Percentiles rank a stretch among this genome's conserved stretches.
Evolutionary conservation across 2,888 invertebrate genomes (phyloP).

Genomic region (Spilarctia lutea): DNA sequence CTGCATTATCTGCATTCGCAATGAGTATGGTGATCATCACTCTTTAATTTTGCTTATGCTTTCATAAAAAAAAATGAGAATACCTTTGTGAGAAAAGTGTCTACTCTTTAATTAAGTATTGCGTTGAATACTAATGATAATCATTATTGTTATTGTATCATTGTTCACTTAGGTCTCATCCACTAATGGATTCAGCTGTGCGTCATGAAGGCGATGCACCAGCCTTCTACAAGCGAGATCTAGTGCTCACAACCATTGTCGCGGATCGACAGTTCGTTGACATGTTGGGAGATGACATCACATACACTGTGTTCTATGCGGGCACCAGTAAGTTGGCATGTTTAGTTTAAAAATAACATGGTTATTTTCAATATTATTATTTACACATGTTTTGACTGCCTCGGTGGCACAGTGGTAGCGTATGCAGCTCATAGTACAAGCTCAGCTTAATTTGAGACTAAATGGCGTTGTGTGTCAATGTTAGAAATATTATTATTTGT

Average conservation of each 20-base stretch:
- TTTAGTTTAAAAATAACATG: background rate
- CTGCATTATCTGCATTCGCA: too few relatives aligned
- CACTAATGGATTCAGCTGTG: conserved; percentile 91
- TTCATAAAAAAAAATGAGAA: too few relatives aligned
- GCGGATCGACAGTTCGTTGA: conserved; percentile 87
- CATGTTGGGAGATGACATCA: conserved; percentile 83
- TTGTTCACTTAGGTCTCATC: conserved; percentile 84
- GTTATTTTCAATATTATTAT: background rate
- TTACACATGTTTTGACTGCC: too few relatives aligned
- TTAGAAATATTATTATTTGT: background rate
- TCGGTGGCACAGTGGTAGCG: too few relatives aligned
- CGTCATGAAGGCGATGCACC: conserved; percentile 88
- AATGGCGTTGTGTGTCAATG: too few relatives aligned
- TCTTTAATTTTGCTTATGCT: too few relatives aligned
- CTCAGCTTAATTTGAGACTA: too few relatives aligned
- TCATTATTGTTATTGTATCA: background rate
- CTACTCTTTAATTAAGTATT: background rate
- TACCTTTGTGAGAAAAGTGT: background rate
- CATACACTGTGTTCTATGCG: conserved; percentile 87
- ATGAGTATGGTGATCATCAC: too few relatives aligned
- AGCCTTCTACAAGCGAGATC: conserved; percentile 87
- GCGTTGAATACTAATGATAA: background rate
- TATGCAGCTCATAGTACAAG: too few relatives aligned
- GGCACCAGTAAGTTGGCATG: conserved; percentile 86
- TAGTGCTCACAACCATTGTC: conserved; percentile 87